Conservation (phyloP, 2,113 vertebrate genomes). For the Garra rufa region DNA sequence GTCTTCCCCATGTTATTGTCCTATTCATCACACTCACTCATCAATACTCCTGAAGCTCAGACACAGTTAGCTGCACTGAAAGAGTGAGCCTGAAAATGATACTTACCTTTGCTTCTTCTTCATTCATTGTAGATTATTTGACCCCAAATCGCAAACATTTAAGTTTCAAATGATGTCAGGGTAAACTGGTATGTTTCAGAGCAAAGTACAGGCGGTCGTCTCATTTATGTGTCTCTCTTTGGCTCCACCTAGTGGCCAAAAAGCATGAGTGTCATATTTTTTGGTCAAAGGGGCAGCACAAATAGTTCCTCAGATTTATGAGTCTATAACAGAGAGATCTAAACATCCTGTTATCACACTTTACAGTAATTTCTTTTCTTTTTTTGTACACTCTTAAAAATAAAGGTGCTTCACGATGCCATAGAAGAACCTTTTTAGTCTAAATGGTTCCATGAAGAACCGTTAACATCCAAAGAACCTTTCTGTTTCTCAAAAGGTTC, state of each 20-base stretch:
- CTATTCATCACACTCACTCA: not conserved
- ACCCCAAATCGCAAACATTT: not conserved
- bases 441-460: too few species aligned
- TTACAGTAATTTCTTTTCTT: too few species aligned
- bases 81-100: not conserved
- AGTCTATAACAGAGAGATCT: not conserved
- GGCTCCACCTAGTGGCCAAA: conserved; percentile 44
- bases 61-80: not conserved
- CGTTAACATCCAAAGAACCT: too few species aligned
- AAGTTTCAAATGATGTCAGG: not conserved
- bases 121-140: not conserved
- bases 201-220: not conserved
- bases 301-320: not conserved
- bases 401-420: too few species aligned
- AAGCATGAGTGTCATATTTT: not conserved
- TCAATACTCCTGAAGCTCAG: not conserved
- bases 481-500: too few species aligned
- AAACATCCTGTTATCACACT: not conserved
- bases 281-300: not conserved
- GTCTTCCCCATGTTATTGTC: not conserved
- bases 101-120: not conserved
- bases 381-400: too few species aligned
- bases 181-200: not conserved
- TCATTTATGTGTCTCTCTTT: conserved; percentile 19
- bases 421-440: too few species aligned